Evolutionary conservation across 64 coral and sea anemone genomes (phyloP), one percentile per base, ranked within the genome.

Genomic region (Stichodactyla mertensii): DNA sequence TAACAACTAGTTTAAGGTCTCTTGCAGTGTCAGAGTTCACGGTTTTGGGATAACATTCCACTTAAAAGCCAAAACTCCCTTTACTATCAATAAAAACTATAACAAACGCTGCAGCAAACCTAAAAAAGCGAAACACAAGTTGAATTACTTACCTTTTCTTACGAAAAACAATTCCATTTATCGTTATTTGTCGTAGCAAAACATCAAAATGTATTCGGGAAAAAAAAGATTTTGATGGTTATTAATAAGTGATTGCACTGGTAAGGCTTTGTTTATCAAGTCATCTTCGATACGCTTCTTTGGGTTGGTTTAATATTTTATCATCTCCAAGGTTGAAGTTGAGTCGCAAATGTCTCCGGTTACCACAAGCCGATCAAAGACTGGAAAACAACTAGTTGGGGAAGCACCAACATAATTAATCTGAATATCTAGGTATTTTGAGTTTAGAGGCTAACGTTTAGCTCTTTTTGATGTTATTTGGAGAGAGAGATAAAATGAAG

Each of bases 211-310:
- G 69, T 74, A 36, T 74, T 74, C 24, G 26, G 28, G 28, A 31
- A 11, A 13, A 31, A 31, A 74, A 4, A 0, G 69, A 28, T 74
- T 74, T 74, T 31, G 22, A 74, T 8, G n/a, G 8, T 74, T 3
- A 74, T 74, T 11, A 74, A 74, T 74, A 74, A 74, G 69, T 74
- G 69, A 74, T 74, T 14, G 10, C 11, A 31, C 69, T 26, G 69
- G 69, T 74, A 26, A 23, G 23, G 24, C 16, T 74, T 10, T 31
- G 69, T 74, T 74, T 31, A 74, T 13, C 69, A 74, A 11, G 69
- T 74, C 69, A 74, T 74, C 69, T 74, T 31, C 56, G 24, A 74
- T 74, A 74, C 69, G 69, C 22, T 74, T n/a, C 20, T 74, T 74
- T 27, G 69, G 10, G n/a, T 74, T 31, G 69, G 6, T 74, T 74